Conservation (phyloP, 1,140 invertebrate species). For the Neotoxoptera formosana region DNA sequence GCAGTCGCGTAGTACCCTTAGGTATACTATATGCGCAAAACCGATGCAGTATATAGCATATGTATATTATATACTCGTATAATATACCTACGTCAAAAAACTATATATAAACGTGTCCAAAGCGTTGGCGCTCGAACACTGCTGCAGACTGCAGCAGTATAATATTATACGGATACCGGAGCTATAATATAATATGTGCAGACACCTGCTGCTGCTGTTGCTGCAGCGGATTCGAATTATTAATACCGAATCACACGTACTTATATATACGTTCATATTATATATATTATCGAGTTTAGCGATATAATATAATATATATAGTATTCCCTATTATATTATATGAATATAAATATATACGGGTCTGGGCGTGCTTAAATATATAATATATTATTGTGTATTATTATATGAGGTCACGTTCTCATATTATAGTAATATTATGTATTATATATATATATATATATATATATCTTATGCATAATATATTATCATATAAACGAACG, state of each 20-base stretch:
- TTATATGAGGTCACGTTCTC: constrained; percentile 22
- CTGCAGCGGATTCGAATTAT: not conserved
- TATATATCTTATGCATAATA: not conserved
- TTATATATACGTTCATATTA: not conserved
- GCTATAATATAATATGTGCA: not conserved
- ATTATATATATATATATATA: not conserved
- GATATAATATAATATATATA: not conserved
- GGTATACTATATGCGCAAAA: not conserved
- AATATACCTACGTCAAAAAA: not conserved
- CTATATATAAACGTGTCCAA: not conserved
- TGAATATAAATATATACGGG: not conserved
- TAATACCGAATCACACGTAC: not conserved
- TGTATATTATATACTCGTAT: not conserved
- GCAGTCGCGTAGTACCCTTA: too few relatives aligned
- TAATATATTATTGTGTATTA: not conserved
- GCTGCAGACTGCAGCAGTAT: not conserved
- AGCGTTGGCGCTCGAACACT: not conserved
- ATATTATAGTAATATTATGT: not conserved
- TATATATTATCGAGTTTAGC: not conserved
- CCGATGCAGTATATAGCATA: not conserved
- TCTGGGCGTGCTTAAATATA: not conserved
- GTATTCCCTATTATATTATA: not conserved
- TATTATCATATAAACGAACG: not conserved
- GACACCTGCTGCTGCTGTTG: not conserved
- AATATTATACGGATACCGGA: not conserved